Evolutionary conservation across 1,140 invertebrate genomes (phyloP).

Genomic region (Procambarus virginalis): DNA sequence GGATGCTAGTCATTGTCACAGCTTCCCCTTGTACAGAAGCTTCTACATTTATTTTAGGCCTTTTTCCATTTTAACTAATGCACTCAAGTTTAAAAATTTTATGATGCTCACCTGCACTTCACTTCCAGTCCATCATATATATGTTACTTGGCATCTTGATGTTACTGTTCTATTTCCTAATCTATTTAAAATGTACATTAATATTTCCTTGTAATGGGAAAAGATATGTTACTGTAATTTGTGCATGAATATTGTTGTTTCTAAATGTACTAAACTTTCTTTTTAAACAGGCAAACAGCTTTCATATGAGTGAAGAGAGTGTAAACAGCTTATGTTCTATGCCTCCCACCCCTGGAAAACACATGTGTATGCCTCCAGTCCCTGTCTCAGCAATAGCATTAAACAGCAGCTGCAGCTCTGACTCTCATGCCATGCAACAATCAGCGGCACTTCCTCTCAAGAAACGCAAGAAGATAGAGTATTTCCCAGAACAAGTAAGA

Average conservation of each 20-base stretch:
- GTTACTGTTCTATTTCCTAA: too few relatives aligned
- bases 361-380: conserved; percentile 27
- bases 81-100: too few relatives aligned
- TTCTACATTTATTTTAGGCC: too few relatives aligned
- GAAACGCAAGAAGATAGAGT: conserved; percentile 9
- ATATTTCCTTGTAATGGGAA: not conserved
- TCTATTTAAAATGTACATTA: not conserved
- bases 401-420: not conserved
- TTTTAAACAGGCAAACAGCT: not conserved
- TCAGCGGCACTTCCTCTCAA: not conserved
- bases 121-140: too few relatives aligned
- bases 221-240: not conserved
- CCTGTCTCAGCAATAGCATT: not conserved
- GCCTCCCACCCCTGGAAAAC: conserved; percentile 51
- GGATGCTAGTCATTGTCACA: too few relatives aligned
- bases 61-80: too few relatives aligned
- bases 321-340: conserved; percentile 11
- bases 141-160: too few relatives aligned
- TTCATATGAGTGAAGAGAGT: conserved; percentile 47
- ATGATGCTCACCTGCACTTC: too few relatives aligned
- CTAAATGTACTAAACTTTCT: not conserved
- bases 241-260: not conserved
- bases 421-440: not conserved
- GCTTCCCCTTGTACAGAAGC: too few relatives aligned
- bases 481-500: not conserved